Evolutionary conservation across 2,113 vertebrate species (phyloP), one percentile per base, ranked within the genome.

Genomic region (Carassius gibelio): DNA sequence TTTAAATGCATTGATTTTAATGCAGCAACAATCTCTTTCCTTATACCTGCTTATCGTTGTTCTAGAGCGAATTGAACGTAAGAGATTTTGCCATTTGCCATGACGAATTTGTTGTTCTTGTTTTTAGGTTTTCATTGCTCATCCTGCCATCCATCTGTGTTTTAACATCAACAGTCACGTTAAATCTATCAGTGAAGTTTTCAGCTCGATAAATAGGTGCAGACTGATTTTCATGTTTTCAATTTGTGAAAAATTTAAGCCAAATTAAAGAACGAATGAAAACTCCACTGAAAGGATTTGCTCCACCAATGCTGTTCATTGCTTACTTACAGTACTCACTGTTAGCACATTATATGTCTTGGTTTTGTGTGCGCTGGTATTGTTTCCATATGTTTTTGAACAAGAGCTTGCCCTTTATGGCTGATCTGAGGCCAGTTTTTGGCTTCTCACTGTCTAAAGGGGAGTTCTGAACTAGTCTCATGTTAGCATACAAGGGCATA

Each of bases 41-140:
- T 90, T 89, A 91, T 82, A 88, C 88, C 68, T 92, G 87, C 83
- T 90, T 89, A 85, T 90, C 81, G 85, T 91, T 91, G 89, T 88
- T 87, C 90, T 94, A 94, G 93, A 93, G 83, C 88, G 91, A 91
- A 91, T 88, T 91, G 84, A 92, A 91, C 92, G 93, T 93, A 93
- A 94, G 94, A 88, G 55, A 87, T 90, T 88, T 93, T 79, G n/a
- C 59, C 84, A 34, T 61, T 62, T 64, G 57, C 52, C 8, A 15
- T 66, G 62, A 50, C 62, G 84, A 59, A 80, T 78, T 57, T 64
- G 5, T 66, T 10, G 1, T 75, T 82, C 26, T 38, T 71, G 19
- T 30, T 87, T 75, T 26, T 66, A n/a, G 30, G 45, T n/a, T 75
- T 61, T 52, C 34, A 82, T 77, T 77, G 55, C 82, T 64, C 55